Base-by-base conservation (phyloP, 2,113 vertebrate species). In the Scomber scombrus region DNA sequence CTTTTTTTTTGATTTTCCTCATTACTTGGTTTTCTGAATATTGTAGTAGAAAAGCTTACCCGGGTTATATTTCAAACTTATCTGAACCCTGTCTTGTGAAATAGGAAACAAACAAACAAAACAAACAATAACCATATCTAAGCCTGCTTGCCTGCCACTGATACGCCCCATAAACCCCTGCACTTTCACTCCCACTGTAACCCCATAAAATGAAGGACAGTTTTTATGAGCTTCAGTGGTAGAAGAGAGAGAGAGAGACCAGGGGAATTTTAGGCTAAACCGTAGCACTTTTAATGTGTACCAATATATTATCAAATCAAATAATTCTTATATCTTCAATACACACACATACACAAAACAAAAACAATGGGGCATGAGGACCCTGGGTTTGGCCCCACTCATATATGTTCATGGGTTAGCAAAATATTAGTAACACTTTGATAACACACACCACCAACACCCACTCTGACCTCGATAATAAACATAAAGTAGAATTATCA, bases 201-300 rank as follows among this genome's bases (percentile, higher is more conserved):
- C 88, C 78, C 67, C 64, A 85, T 90, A 78, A 85, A 84, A 65
- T 16, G 51, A 85, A 90, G 81, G 85, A 82, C 71, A 91, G 72
- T 15, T 72, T 90, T 89, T 77, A 89, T 69, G 76, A 86, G 78
- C 49, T 63, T 16, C 40, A 0, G n/a, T 4, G 3, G 50, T 23
- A 23, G 43, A 1, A 52, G 23, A 26, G 21, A 31, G 18, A 26
- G n/a, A 16, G 52, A 7, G 34, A 40, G 23, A 3, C 45, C 47
- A 51, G 4, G 16, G 21, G 43, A 14, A 15, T 55, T 63, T 70
- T 5, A 34, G 56, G 23, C 54, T 3, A 55, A 75, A 60, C 23
- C 43, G 7, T 47, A 11, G 14, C 57, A 51, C 16, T 68, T 72
- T 40, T 26, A 7, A 7, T 55, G 1, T 9, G 63, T 19, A 50